phyloP scores from a whole-genome alignment of 2,113 vertebrate species.

The Lophius piscatorius region DNA sequence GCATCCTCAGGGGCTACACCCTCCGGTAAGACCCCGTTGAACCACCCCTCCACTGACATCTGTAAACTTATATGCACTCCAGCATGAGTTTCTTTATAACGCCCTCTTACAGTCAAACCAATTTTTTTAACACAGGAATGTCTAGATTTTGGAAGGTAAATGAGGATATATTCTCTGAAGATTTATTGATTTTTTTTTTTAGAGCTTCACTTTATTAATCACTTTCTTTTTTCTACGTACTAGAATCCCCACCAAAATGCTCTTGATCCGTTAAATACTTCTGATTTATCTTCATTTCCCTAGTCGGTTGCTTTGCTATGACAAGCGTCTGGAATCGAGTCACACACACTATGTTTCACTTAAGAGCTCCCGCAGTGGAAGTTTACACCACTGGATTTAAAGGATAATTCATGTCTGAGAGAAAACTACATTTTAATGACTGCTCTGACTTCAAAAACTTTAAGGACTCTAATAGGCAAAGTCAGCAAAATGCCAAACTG shows the following conservation, averaged over 20 bases:
- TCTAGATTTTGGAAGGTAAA: too few relatives aligned
- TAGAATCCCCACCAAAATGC: neutral
- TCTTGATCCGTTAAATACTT: neutral
- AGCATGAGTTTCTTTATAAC: too few relatives aligned
- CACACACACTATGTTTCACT: neutral
- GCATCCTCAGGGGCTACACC: constrained; percentile 90
- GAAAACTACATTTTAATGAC: constrained; percentile 8
- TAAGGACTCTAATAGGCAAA: constrained; percentile 6
- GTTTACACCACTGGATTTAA: neutral
- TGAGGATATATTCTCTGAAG: too few relatives aligned
- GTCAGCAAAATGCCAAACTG: constrained; percentile 51
- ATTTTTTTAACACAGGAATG: too few relatives aligned
- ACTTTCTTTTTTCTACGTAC: too few relatives aligned
- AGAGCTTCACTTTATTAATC: too few relatives aligned
- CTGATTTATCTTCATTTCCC: neutral
- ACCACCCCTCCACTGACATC: neutral
- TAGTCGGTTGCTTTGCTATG: neutral
- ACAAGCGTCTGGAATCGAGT: neutral
- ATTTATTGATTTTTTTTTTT: too few relatives aligned
- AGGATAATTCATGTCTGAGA: neutral
- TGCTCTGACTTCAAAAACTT: constrained; percentile 39
- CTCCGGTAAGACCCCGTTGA: constrained; percentile 81
- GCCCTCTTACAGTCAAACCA: too few relatives aligned
- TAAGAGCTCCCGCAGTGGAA: neutral
- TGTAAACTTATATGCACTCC: neutral